phyloP scores from a whole-genome alignment of 2,113 vertebrate species.

The Leucopsar rothschildi region DNA sequence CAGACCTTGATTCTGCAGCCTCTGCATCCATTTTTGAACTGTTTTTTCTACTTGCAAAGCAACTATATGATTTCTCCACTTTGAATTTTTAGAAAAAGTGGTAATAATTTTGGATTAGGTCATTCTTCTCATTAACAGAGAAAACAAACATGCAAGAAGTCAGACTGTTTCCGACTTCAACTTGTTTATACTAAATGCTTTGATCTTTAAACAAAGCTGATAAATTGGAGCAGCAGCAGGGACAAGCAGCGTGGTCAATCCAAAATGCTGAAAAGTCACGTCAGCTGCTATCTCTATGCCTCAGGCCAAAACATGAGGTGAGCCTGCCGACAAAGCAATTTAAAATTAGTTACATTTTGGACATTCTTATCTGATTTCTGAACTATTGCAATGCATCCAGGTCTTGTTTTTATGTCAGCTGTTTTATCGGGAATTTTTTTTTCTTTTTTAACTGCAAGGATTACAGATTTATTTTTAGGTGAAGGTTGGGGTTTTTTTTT shows the following conservation, averaged over 20 bases:
- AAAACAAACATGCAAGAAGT: not conserved
- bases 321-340: not conserved
- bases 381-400: not conserved
- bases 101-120: not conserved
- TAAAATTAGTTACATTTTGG: not conserved
- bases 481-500: not conserved
- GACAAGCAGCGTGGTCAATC: not conserved
- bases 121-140: not conserved
- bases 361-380: constrained; percentile 1
- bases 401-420: not conserved
- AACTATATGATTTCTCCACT: not conserved
- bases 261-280: not conserved
- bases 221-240: not conserved
- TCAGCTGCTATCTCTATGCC: not conserved
- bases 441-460: not conserved
- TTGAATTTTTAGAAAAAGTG: not conserved
- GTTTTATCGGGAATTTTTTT: not conserved
- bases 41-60: not conserved
- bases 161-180: not conserved
- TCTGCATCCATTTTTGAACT: not conserved
- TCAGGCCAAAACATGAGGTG: not conserved
- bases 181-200: not conserved
- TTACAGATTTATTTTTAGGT: not conserved
- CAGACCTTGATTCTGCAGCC: not conserved
- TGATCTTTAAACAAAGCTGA: not conserved